phyloP scores from a whole-genome alignment of 2,888 invertebrate species.

The Brassicogethes aeneus region DNA sequence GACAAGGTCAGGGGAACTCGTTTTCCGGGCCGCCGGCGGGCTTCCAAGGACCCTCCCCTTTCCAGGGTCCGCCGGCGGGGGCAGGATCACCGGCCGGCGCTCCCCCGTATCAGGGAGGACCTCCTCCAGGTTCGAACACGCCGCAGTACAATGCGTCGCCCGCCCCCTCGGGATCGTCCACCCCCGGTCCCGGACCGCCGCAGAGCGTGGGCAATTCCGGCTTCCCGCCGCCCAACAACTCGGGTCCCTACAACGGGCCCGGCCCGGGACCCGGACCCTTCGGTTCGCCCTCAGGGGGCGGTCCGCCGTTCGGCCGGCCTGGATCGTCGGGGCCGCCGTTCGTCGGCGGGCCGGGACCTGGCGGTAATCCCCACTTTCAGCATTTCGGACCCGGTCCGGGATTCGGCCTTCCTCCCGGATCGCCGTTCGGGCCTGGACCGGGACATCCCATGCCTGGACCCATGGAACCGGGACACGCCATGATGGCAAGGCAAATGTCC shows the following conservation, averaged over 20 bases:
- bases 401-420: slow-evolving; percentile 64
- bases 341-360: slow-evolving; percentile 53
- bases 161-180: slow-evolving; percentile 72
- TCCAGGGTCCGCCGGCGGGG: slow-evolving; percentile 59
- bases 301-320: slow-evolving; percentile 54
- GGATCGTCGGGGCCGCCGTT: slow-evolving; percentile 65
- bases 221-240: slow-evolving; percentile 51
- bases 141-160: slow-evolving; percentile 83
- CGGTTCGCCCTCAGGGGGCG: slow-evolving; percentile 56
- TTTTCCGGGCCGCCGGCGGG: slow-evolving; percentile 51
- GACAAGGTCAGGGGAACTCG: slow-evolving; percentile 52
- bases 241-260: slow-evolving; percentile 57
- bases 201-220: slow-evolving; percentile 46
- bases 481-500: slow-evolving; percentile 52
- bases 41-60: slow-evolving; percentile 48
- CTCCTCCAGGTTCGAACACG: slow-evolving; percentile 65
- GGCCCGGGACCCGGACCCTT: slow-evolving; percentile 50
- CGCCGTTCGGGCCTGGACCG: slow-evolving; percentile 58
- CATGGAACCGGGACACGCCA: slow-evolving; percentile 51
- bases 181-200: slow-evolving; percentile 62
- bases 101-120: slow-evolving; percentile 57
- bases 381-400: slow-evolving; percentile 51
- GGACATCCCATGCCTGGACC: slow-evolving; percentile 54
- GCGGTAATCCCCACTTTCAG: slow-evolving; percentile 58
- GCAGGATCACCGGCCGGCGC: slow-evolving; percentile 69